Percentiles rank a stretch among this genome's conserved stretches.
Evolutionary conservation across 2,888 invertebrate genomes (phyloP).

Genomic region (Caenorhabditis zanzibari): DNA sequence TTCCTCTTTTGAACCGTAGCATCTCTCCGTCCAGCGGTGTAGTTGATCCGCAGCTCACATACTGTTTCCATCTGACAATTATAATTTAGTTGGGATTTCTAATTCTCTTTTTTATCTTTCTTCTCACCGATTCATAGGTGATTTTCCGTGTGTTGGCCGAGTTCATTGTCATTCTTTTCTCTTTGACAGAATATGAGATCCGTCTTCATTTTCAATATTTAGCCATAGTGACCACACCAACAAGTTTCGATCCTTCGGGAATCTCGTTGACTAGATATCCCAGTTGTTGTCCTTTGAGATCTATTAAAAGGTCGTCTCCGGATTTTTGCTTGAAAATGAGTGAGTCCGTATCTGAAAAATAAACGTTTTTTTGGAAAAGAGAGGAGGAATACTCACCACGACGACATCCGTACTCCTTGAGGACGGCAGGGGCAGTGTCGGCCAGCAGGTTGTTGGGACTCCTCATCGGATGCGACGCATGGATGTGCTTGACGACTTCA

Average conservation of each 20-base stretch:
- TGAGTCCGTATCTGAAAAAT: slow-evolving; percentile 26
- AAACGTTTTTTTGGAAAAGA: not conserved
- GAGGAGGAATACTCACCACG: not conserved
- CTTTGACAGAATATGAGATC: not conserved
- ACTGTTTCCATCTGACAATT: slow-evolving; percentile 11
- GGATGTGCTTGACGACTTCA: too few relatives aligned
- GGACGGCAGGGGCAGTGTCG: too few relatives aligned
- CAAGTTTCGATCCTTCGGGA: not conserved
- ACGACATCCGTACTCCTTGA: too few relatives aligned
- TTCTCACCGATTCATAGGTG: not conserved
- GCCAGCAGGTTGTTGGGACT: too few relatives aligned
- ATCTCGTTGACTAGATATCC: not conserved
- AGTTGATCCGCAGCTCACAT: not conserved
- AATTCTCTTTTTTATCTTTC: not conserved
- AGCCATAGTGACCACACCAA: not conserved
- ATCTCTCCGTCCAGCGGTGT: not conserved
- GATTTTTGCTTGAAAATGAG: not conserved
- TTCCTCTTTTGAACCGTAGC: not conserved
- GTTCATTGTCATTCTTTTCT: slow-evolving; percentile 13
- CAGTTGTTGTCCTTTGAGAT: not conserved
- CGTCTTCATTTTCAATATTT: not conserved
- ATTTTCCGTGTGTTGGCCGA: not conserved
- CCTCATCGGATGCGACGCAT: too few relatives aligned
- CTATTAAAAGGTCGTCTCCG: not conserved
- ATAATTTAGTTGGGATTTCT: not conserved